These are phyloP conservation scores for Xyrauchen texanus DNA, from an alignment of 2,113 vertebrate genomes.

Conservation along the genomic window DNA sequence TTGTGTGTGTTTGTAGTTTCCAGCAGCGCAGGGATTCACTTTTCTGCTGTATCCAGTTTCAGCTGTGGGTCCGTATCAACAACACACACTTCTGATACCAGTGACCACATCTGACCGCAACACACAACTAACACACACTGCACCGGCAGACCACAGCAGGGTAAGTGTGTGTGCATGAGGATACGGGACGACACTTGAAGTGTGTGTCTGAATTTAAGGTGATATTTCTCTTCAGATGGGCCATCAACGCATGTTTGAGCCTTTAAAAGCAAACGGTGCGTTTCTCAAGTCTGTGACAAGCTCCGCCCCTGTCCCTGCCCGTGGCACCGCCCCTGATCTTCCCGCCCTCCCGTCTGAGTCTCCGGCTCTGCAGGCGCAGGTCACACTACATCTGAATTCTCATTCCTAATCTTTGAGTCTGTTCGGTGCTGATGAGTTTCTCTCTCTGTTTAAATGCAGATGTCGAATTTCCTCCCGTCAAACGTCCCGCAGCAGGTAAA, in stretches of 20 bases:
- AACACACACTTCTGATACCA: slow-evolving; percentile 40
- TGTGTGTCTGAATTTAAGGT: background rate
- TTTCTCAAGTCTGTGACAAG: slow-evolving; percentile 16
- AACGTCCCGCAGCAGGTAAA: slow-evolving; percentile 7
- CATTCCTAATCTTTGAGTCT: too few species aligned
- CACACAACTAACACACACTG: background rate
- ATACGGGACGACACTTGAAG: background rate
- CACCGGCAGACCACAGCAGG: background rate
- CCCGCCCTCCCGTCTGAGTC: slow-evolving; percentile 9
- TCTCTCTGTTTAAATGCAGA: background rate
- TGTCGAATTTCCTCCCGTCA: background rate
- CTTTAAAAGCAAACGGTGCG: slow-evolving; percentile 3
- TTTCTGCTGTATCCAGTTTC: slow-evolving; percentile 40
- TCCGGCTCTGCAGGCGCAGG: slow-evolving; percentile 37
- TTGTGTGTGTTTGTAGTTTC: background rate
- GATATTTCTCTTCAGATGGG: slow-evolving; percentile 1
- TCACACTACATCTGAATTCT: background rate
- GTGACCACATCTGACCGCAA: background rate
- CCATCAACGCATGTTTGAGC: background rate
- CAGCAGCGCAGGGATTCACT: background rate
- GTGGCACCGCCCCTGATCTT: background rate
- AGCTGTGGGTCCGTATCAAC: slow-evolving; percentile 15
- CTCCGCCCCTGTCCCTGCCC: background rate
- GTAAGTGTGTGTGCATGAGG: background rate
- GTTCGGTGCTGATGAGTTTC: background rate